These are phyloP conservation scores for Chaenogobius annularis DNA, from an alignment of 2,113 vertebrate species.

Conservation along the genomic window DNA sequence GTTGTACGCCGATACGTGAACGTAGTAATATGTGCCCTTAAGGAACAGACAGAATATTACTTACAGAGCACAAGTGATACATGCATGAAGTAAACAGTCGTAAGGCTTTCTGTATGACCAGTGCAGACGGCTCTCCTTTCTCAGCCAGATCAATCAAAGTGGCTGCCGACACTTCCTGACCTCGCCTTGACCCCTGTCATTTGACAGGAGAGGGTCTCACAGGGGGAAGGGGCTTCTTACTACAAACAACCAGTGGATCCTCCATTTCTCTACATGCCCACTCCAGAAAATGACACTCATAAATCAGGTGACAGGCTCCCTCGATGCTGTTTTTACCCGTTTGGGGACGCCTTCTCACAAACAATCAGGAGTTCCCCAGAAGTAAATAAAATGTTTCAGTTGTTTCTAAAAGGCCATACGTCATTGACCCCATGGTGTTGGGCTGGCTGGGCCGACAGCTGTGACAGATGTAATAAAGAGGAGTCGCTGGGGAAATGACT, in stretches of 20 bases:
- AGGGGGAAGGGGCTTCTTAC: conserved; percentile 34
- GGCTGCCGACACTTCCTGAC: conserved; percentile 64
- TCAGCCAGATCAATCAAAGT: conserved; percentile 77
- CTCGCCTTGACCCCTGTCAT: conserved; percentile 64
- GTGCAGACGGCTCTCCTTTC: conserved; percentile 63
- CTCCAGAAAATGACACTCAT: conserved; percentile 61
- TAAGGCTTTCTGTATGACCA: conserved; percentile 42
- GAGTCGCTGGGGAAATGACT: conserved; percentile 26
- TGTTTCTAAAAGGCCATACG: conserved; percentile 17
- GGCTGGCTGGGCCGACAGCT: conserved; percentile 20
- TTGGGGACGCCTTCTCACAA: conserved; percentile 26
- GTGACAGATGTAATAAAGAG: conserved; percentile 39
- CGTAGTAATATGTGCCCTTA: conserved; percentile 83
- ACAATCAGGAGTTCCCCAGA: conserved; percentile 28
- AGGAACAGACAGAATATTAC: conserved; percentile 42
- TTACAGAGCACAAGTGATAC: not conserved
- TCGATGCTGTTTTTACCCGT: conserved; percentile 61
- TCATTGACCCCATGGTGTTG: conserved; percentile 18
- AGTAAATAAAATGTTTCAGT: conserved; percentile 35
- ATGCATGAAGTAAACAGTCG: not conserved
- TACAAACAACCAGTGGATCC: conserved; percentile 56
- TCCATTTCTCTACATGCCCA: conserved; percentile 59
- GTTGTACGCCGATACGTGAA: conserved; percentile 88
- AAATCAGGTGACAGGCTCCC: conserved; percentile 67
- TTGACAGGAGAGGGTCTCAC: conserved; percentile 56